Conservation (phyloP, 2,797 vertebrate species). For the Hippocampus kuda region DNA sequence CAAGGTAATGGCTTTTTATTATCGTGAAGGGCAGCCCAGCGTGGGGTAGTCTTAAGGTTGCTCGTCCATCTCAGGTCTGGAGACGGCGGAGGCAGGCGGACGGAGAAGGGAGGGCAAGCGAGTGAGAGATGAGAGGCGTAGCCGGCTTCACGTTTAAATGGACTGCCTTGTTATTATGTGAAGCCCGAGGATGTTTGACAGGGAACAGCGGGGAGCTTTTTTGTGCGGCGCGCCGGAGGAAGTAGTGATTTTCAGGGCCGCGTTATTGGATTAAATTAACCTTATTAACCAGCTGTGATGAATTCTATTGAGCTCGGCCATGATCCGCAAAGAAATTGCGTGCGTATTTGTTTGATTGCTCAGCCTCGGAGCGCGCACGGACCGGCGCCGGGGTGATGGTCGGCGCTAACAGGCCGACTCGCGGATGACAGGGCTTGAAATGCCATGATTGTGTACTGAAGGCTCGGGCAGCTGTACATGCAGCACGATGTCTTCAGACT, state of each 20-base stretch:
- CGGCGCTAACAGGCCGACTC: conserved; percentile 56
- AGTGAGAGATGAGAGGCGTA: conserved; percentile 39
- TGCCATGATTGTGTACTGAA: conserved; percentile 72
- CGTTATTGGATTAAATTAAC: conserved; percentile 69
- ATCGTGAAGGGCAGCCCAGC: conserved; percentile 81
- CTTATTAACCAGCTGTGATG: conserved; percentile 71
- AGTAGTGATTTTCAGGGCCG: conserved; percentile 64
- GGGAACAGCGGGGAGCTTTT: conserved; percentile 59
- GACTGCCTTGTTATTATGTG: conserved; percentile 65
- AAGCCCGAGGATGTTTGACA: conserved; percentile 62
- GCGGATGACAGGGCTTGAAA: conserved; percentile 68
- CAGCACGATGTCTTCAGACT: conserved; percentile 70
- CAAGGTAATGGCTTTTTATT: conserved; percentile 98
- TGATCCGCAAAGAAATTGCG: conserved; percentile 37
- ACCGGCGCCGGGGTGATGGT: conserved; percentile 44
- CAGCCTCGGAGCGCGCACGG: conserved; percentile 25
- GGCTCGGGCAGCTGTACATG: conserved; percentile 68
- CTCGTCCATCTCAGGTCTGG: conserved; percentile 74
- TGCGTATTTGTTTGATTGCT: conserved; percentile 32
- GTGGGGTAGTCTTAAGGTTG: conserved; percentile 78
- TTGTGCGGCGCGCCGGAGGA: conserved; percentile 52
- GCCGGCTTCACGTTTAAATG: conserved; percentile 65
- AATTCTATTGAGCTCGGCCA: conserved; percentile 57
- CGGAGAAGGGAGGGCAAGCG: conserved; percentile 30
- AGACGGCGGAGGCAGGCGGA: conserved; percentile 58